A percentile compares a stretch with the other conserved stretches of the same genome.
Conservation (phyloP, 2,113 vertebrate species). For the Paradisaea rubra region DNA sequence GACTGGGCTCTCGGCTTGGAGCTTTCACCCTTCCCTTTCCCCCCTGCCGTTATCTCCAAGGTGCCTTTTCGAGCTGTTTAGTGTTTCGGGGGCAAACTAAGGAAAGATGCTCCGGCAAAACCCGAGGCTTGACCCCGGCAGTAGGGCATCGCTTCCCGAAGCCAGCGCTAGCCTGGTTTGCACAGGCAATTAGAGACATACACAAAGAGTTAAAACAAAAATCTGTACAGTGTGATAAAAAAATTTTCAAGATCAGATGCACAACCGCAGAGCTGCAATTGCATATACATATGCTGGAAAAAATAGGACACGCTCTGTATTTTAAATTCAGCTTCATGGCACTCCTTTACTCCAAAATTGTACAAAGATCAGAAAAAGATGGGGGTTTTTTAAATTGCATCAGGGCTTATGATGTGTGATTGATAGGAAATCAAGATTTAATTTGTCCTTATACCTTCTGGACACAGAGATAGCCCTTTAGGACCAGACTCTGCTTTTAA, state of each 20-base stretch:
- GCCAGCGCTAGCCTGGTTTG: rapidly evolving
- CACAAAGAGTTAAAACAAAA: constrained; percentile 22
- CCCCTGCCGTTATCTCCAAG: neutral
- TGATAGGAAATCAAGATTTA: neutral
- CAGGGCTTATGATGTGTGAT: neutral
- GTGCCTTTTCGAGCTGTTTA: rapidly evolving
- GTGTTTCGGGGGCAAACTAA: rapidly evolving
- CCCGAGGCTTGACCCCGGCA: neutral
- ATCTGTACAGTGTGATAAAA: neutral
- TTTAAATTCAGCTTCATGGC: neutral
- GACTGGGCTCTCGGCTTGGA: neutral
- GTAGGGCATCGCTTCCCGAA: rapidly evolving
- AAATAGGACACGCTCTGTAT: neutral
- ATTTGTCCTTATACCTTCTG: neutral
- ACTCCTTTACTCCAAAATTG: neutral
- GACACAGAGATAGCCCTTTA: neutral
- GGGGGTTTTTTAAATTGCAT: neutral
- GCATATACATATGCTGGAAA: neutral
- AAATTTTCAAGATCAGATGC: constrained; percentile 1
- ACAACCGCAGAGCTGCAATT: constrained; percentile 6
- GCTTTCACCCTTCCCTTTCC: neutral
- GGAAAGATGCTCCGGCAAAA: neutral
- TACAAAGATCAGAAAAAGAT: neutral
- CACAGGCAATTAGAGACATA: neutral
- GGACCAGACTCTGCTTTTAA: neutral